Evolutionary conservation across 2,797 vertebrate genomes (phyloP), one percentile per base, ranked within the genome.

Genomic region (Thunnus albacares): DNA sequence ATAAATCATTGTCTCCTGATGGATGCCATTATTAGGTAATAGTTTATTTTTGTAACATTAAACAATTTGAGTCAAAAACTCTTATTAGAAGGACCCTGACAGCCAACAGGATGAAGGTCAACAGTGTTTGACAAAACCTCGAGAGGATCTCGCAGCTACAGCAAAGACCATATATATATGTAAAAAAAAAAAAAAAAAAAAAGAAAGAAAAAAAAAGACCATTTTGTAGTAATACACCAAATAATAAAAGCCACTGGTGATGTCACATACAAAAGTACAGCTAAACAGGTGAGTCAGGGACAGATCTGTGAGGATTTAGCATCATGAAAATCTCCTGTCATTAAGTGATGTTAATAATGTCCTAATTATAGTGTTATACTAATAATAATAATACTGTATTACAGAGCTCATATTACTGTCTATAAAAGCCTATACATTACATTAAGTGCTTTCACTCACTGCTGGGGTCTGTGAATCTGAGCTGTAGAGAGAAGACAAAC

Each of bases 41-140:
- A 10, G 7, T 67, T 75, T 76, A 76, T 61, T 68, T 53, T 22
- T 33, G n/a, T n/a, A 51, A 66, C 45, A 59, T 52, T 60, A 12
- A 75, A 47, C n/a, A 17, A 30, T 51, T 38, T 38, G n/a, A 76
- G 53, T 43, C 14, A 33, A 33, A 33, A 33, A 33, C 30, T 33
- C 6, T 33, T 30, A 28, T 33, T 5, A 33, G 1, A 33, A 33
- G 30, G 30, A 33, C 5, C 30, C 30, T 17, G n/a, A 26, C 45
- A 13, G 33, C 14, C 28, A 58, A 63, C 12, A 33, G 24, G 30
- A 33, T 33, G 6, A 38, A 20, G 4, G n/a, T 35, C n/a, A 72
- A 15, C 33, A 28, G 13, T 26, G 38, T 17, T 57, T 49, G 49
- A 57, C 4, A 45, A 35, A 15, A 11, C 51, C 9, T n/a, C 6